These are phyloP conservation scores for Microcebus tavaratra DNA, from an alignment of 2,113 vertebrate genomes.

Conservation along the genomic window DNA sequence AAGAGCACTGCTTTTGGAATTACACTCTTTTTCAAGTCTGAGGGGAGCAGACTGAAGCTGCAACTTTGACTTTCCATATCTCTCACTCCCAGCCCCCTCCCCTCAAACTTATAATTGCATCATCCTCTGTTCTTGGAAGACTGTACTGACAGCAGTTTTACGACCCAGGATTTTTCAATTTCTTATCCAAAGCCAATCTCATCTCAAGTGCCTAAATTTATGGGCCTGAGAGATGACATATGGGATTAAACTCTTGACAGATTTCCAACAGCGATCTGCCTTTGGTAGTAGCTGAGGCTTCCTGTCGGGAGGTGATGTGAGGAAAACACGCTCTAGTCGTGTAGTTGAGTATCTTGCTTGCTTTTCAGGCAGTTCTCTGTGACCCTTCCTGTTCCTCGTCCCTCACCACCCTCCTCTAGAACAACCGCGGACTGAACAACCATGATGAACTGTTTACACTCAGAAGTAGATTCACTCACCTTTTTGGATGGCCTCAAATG, in stretches of 20 bases:
- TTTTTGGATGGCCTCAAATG: neutral
- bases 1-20: conserved; percentile 14
- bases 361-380: neutral
- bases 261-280: neutral
- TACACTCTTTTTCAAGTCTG: neutral
- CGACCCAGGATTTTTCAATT: conserved; percentile 70
- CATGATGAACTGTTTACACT: neutral
- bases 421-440: neutral
- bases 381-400: neutral
- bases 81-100: neutral
- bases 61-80: neutral
- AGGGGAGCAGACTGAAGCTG: conserved; percentile 15
- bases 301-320: neutral
- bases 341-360: neutral
- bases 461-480: neutral
- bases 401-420: neutral
- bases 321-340: neutral
- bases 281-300: conserved; percentile 42
- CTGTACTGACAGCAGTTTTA: conserved; percentile 66
- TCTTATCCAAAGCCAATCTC: conserved; percentile 69
- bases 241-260: conserved; percentile 58
- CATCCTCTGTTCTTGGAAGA: conserved; percentile 48
- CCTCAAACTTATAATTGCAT: conserved; percentile 48
- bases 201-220: conserved; percentile 66
- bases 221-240: conserved; percentile 48